phyloP scores from a whole-genome alignment of 1,140 invertebrate species.

The Paraescarpia echinospica region DNA sequence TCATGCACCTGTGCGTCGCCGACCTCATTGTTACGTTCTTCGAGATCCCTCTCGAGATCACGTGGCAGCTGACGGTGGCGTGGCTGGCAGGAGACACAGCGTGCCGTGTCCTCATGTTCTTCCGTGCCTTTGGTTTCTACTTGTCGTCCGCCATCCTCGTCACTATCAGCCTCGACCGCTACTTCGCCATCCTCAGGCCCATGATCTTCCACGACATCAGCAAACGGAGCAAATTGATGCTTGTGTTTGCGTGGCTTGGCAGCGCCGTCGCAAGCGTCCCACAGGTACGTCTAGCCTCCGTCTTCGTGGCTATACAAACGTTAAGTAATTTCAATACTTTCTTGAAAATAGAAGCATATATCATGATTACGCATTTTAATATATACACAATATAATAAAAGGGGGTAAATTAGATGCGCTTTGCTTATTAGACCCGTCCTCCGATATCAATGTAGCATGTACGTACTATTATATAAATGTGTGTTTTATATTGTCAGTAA shows the following conservation, averaged over 20 bases:
- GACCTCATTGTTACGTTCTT: slow-evolving; percentile 79
- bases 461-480: no score
- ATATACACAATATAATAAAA: no score
- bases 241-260: slow-evolving; percentile 71
- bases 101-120: slow-evolving; percentile 74
- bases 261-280: slow-evolving; percentile 72
- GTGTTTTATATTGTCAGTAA: no score
- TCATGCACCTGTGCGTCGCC: slow-evolving; percentile 76
- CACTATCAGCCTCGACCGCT: slow-evolving; percentile 77
- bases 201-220: slow-evolving; percentile 71
- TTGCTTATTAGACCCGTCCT: no score
- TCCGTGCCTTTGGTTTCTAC: slow-evolving; percentile 78
- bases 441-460: no score
- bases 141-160: slow-evolving; percentile 78
- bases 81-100: slow-evolving; percentile 76
- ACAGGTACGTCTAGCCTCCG: slow-evolving; percentile 67
- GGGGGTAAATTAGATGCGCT: no score
- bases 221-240: slow-evolving; percentile 72
- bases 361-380: no score
- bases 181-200: slow-evolving; percentile 77
- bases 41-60: slow-evolving; percentile 77
- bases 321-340: neutral
- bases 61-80: slow-evolving; percentile 74
- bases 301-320: no score
- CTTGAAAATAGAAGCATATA: no score